These are phyloP conservation scores for Psophia crepitans DNA, from an alignment of 2,113 vertebrate species.

Conservation along the genomic window DNA sequence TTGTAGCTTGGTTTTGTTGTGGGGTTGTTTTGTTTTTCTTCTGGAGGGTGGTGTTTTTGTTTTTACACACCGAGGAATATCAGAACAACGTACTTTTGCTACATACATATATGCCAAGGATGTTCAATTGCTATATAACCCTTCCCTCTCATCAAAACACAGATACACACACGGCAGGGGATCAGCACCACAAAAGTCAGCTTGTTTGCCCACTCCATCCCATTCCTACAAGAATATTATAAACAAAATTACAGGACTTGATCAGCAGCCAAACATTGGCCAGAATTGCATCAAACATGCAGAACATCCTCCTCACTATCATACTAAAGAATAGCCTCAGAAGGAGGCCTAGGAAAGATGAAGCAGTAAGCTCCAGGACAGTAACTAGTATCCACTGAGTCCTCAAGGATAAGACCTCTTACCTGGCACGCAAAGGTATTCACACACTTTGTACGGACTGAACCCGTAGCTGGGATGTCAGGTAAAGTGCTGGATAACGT, in stretches of 20 bases:
- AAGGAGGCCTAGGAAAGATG: neutral
- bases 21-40: too few relatives aligned
- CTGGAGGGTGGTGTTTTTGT: too few relatives aligned
- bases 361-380: neutral
- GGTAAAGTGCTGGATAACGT: neutral
- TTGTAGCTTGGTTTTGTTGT: too few relatives aligned
- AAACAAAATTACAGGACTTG: neutral
- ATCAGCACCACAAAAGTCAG: neutral
- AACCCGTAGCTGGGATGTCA: neutral
- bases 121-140: neutral
- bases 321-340: neutral
- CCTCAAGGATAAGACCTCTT: neutral
- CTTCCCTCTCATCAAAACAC: neutral
- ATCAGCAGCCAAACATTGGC: neutral
- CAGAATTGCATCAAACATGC: neutral
- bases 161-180: neutral
- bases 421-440: neutral
- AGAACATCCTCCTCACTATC: neutral
- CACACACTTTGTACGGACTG: rapidly evolving
- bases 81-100: neutral
- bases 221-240: neutral
- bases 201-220: neutral
- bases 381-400: neutral
- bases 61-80: neutral
- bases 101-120: neutral